Base-by-base conservation (phyloP, 2,113 vertebrate species). In the Sinocyclocheilus anshuiensis region DNA sequence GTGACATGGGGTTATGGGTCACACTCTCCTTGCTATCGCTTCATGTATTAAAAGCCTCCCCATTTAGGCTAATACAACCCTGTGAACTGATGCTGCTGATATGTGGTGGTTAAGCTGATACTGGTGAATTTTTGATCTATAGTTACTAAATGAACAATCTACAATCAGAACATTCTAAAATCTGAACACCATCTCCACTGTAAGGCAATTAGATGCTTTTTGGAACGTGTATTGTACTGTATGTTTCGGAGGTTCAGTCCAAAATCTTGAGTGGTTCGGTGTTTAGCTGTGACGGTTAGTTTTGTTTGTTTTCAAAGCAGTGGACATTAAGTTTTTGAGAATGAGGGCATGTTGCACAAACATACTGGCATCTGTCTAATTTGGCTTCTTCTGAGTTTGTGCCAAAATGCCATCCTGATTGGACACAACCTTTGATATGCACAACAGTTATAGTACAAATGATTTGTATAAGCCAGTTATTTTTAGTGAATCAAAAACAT, bases 1-100 rank as follows among this genome's bases (percentile, higher is more conserved):
- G 5, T 39, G 6, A 7, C 6, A 39, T 39, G 39, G 39, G 39
- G 39, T 39, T 7, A 39, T 7, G 39, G 6, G 39, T 39, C 39
- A 39, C 39, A 39, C n/a, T 77, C 24, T 57, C 75, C 82, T 81
- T 77, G 42, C 9, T 26, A 63, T 87, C 71, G 50, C 36, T 33
- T 72, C 71, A 50, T 77, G 75, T 81, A 77, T 39, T 39, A 39
- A 39, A 39, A 39, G 39, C 1, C 39, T 39, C 39, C 39, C 3
- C 39, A 39, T 39, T 39, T 39, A 39, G 39, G 39, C 39, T 39
- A 39, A 7, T 76, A 45, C 12, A 26, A 24, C 39, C 63, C 63
- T 29, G 63, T 24, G 12, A 65, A 65, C 39, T 24, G 72, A 50
- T 45, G n/a, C 22, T 15, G 42, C 22, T 7, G n/a, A 50, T 16